Percentiles rank a stretch among this genome's conserved stretches.
phyloP scores from a whole-genome alignment of 2,113 vertebrate genomes.

The Labeo rohita region DNA sequence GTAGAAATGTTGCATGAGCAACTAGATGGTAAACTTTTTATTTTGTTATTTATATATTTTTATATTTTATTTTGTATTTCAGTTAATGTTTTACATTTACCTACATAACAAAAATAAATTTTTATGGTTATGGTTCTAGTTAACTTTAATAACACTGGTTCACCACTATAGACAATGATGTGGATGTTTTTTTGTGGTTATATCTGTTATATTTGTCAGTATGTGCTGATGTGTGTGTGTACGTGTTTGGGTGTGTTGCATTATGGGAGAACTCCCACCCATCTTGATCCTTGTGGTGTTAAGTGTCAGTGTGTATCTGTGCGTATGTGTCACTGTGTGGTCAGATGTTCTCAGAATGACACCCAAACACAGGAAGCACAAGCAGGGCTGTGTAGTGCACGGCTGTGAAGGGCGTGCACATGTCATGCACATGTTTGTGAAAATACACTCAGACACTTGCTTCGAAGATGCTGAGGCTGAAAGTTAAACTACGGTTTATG shows the following conservation, averaged over 20 bases:
- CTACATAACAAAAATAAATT: background rate
- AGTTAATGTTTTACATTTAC: background rate
- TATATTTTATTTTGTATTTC: background rate
- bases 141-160: background rate
- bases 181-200: background rate
- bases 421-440: background rate
- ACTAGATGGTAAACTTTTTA: no score
- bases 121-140: background rate
- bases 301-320: background rate
- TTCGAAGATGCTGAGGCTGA: slow-evolving; percentile 49
- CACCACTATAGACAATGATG: background rate
- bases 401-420: background rate
- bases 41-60: background rate
- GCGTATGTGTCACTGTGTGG: slow-evolving; percentile 40
- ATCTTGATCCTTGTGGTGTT: background rate
- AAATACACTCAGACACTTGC: background rate
- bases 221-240: background rate
- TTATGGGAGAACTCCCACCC: background rate
- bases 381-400: background rate
- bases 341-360: slow-evolving; percentile 52
- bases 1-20: background rate
- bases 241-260: background rate
- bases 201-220: background rate
- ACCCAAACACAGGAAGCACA: slow-evolving; percentile 53
- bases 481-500: slow-evolving; percentile 37